Base-by-base conservation (phyloP, 2,797 vertebrate genomes). In the Falco novaeseelandiae region DNA sequence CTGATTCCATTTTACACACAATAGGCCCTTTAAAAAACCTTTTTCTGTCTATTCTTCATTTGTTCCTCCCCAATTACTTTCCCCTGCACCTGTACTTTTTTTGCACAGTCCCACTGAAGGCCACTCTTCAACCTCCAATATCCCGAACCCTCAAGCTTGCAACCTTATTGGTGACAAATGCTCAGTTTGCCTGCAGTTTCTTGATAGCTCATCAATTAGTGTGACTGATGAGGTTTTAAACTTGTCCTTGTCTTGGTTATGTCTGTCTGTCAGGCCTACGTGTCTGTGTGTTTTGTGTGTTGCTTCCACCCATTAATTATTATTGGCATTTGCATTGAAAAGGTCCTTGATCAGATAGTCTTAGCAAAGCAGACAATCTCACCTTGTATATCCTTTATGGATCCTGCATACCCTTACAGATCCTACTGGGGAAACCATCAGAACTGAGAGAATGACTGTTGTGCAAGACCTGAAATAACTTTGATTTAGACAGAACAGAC, bases 1-100 rank as follows among this genome's bases (percentile, higher is more conserved):
- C n/a, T 65, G 32, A 29, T 69, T 20, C 5, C 1, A 0, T 63
- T 49, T 74, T 54, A 42, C 8, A 49, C 1, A 0, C 7, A 26
- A 27, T 12, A 9, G 34, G 2, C 8, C 18, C 20, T 46, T 46
- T 44, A n/a, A 73, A 46, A 29, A 46, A 44, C 6, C 14, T 10
- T 20, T 70, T 76, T 70, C 14, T 70, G 11, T 11, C 62, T 91
- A 18, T 59, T 83, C 17, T 4, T 38, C 17, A 12, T 61, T 76
- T 61, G 4, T 34, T 65, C 15, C 9, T 65, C 27, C 23, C 9
- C 12, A 42, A 0, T 44, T 74, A 36, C 7, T 7, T 51, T 38
- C 10, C 21, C 15, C 18, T 30, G 10, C 16, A 29, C 19, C 25
- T 58, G 36, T 59, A 25, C 32, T 93, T 84, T 34, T 2, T 40